Conservation (phyloP, 2,797 vertebrate species). For the Enteromius radiatus region DNA sequence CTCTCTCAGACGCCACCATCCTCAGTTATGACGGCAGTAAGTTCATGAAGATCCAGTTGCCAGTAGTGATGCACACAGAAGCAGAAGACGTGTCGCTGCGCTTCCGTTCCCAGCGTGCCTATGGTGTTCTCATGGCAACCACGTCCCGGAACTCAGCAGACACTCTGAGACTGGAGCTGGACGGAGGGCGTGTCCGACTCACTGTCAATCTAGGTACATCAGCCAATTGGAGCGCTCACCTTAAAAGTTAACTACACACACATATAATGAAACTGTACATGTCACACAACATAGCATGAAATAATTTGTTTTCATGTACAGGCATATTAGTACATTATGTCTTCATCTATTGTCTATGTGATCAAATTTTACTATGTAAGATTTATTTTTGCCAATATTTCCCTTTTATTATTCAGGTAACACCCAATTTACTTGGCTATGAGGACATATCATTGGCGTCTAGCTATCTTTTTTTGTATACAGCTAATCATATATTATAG, state of each 20-base stretch:
- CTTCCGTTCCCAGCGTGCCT: conserved; percentile 95
- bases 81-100: conserved; percentile 96
- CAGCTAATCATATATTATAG: not conserved
- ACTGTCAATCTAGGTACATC: conserved; percentile 97
- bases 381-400: not conserved
- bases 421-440: conserved; percentile 4
- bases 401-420: conserved; percentile 1
- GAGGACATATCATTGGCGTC: not conserved
- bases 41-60: conserved; percentile 99
- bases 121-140: conserved; percentile 97
- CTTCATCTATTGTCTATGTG: not conserved
- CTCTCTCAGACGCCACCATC: conserved; percentile 90
- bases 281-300: not conserved
- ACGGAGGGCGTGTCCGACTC: conserved; percentile 95
- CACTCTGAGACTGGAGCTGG: conserved; percentile 94
- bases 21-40: conserved; percentile 98
- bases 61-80: conserved; percentile 97
- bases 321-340: not conserved
- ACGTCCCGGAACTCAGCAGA: conserved; percentile 97
- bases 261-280: not conserved
- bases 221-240: conserved; percentile 24
- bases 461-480: conserved; percentile 4
- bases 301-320: not conserved
- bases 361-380: not conserved
- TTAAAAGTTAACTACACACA: conserved; percentile 15